These are phyloP conservation scores for Agelastica alni DNA, from an alignment of 2,888 invertebrate species.

Conservation along the genomic window DNA sequence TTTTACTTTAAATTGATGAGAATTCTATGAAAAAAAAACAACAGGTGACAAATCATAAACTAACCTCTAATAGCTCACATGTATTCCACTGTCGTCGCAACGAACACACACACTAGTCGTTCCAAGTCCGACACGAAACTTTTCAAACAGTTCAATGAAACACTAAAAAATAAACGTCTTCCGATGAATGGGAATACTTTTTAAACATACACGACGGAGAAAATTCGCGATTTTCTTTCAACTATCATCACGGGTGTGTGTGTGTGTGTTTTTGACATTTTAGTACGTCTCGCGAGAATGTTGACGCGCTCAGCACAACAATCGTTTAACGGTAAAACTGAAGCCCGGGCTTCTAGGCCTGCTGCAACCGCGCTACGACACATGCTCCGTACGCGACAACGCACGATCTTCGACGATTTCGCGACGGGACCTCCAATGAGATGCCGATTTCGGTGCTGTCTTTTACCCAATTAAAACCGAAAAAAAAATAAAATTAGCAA, in stretches of 20 bases:
- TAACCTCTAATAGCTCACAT: conserved; percentile 44
- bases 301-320: conserved; percentile 23
- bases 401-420: conserved; percentile 33
- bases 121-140: conserved; percentile 6
- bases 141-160: too few species aligned
- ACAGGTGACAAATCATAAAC: conserved; percentile 39
- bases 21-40: conserved; percentile 21
- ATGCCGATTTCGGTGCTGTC: conserved; percentile 7
- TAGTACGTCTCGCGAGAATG: too few species aligned
- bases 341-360: conserved; percentile 46
- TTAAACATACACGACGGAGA: not conserved
- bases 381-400: conserved; percentile 36
- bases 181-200: not conserved
- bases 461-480: conserved; percentile 8
- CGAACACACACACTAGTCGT: not conserved
- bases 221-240: conserved; percentile 12
- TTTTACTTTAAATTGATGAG: conserved; percentile 5
- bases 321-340: conserved; percentile 19
- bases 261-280: too few species aligned
- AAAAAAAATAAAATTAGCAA: not conserved
- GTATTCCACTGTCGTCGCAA: conserved; percentile 21
- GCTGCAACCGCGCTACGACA: conserved; percentile 37
- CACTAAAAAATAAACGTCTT: too few species aligned
- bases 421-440: conserved; percentile 12
- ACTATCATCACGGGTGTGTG: conserved; percentile 7